These are phyloP conservation scores for Drosophila sechellia DNA, from an alignment of 1,140 invertebrate genomes.

Conservation along the genomic window DNA sequence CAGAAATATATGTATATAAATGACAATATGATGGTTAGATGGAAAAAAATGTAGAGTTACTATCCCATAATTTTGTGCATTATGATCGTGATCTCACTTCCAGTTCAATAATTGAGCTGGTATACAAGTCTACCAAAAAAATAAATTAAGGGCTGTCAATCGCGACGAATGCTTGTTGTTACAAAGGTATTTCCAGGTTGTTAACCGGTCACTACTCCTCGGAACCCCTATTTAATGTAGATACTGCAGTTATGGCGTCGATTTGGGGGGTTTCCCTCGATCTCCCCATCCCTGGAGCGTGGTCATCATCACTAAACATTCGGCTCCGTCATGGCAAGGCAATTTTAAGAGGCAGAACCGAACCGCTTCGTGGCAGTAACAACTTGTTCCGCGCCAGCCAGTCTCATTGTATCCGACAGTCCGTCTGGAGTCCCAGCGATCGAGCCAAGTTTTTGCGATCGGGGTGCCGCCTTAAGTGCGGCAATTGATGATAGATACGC, in stretches of 20 bases:
- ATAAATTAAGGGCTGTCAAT: slow-evolving; percentile 1
- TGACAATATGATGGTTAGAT: too few relatives aligned
- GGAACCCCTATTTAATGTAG: not conserved
- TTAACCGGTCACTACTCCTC: not conserved
- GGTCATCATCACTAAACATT: slow-evolving; percentile 28
- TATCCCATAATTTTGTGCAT: too few relatives aligned
- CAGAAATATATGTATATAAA: too few relatives aligned
- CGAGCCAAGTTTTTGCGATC: not conserved
- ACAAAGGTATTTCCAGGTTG: slow-evolving; percentile 2
- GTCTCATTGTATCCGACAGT: slow-evolving; percentile 38
- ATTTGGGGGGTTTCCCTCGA: slow-evolving; percentile 2
- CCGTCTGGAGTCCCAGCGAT: slow-evolving; percentile 9
- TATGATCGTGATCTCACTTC: not conserved
- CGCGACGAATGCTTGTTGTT: not conserved
- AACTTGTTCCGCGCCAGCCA: slow-evolving; percentile 56
- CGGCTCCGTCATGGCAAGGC: slow-evolving; percentile 21
- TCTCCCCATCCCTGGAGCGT: slow-evolving; percentile 4
- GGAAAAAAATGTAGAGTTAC: too few relatives aligned
- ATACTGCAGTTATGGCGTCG: not conserved
- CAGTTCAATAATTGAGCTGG: not conserved
- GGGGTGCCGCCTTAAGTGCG: slow-evolving; percentile 26
- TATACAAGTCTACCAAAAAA: slow-evolving; percentile 3
- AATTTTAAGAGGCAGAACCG: slow-evolving; percentile 39
- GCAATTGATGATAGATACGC: slow-evolving; percentile 41
- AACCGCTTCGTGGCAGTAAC: slow-evolving; percentile 66